These are phyloP conservation scores for Arnoldichthys spilopterus DNA, from an alignment of 2,797 vertebrate genomes.

Conservation along the genomic window DNA sequence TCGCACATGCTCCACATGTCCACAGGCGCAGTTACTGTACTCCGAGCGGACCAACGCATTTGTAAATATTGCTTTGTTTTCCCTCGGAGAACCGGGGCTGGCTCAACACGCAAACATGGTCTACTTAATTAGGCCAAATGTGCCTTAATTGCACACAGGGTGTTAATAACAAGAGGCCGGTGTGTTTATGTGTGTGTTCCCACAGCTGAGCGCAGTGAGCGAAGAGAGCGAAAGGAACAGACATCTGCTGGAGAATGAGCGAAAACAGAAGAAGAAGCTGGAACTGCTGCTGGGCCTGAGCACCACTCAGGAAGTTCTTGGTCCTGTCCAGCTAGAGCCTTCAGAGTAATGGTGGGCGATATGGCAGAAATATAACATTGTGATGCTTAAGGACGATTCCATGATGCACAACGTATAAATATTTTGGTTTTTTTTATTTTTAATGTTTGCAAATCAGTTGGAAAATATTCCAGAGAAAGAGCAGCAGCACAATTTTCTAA, in stretches of 20 bases:
- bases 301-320: conserved; percentile 42
- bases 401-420: too few relatives aligned
- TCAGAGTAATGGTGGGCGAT: background rate
- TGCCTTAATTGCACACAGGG: conserved; percentile 47
- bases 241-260: conserved; percentile 59
- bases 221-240: conserved; percentile 70
- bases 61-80: conserved; percentile 50
- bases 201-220: conserved; percentile 71
- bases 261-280: conserved; percentile 48
- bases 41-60: conserved; percentile 26
- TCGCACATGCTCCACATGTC: conserved; percentile 34
- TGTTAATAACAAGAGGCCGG: conserved; percentile 46
- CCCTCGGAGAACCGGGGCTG: conserved; percentile 42
- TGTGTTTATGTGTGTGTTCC: conserved; percentile 54
- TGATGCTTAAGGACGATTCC: background rate
- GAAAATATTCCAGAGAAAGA: too few relatives aligned
- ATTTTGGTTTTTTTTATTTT: too few relatives aligned
- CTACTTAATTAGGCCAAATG: conserved; percentile 54
- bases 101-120: conserved; percentile 42
- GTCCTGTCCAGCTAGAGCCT: conserved; percentile 31
- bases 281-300: conserved; percentile 15
- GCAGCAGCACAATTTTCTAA: too few relatives aligned
- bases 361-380: background rate
- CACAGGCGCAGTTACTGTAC: conserved; percentile 28
- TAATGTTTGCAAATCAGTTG: too few relatives aligned